Evolutionary conservation across 2,888 invertebrate species (phyloP).

Genomic region (Chouioia cunea): DNA sequence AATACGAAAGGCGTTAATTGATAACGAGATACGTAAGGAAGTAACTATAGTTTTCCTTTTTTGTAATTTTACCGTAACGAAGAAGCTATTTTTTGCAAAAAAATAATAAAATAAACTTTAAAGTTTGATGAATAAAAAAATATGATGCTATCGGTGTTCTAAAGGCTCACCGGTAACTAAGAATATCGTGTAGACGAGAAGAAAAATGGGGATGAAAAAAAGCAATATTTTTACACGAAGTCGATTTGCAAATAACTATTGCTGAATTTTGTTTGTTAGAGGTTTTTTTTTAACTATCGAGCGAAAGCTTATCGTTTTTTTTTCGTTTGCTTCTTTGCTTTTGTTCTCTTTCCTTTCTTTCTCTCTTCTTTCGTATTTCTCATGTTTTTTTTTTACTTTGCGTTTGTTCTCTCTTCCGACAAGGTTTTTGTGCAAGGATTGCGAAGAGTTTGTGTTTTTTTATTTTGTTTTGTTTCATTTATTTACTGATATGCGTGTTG

Average conservation of each 20-base stretch:
- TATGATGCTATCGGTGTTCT: conserved; percentile 20
- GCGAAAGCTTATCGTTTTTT: conserved; percentile 49
- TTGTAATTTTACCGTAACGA: conserved; percentile 41
- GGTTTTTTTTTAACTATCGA: conserved; percentile 36
- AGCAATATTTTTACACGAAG: conserved; percentile 64
- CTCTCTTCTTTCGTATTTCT: conserved; percentile 46
- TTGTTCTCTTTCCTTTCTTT: conserved; percentile 45
- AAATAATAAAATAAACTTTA: conserved; percentile 14
- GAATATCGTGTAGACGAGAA: conserved; percentile 31
- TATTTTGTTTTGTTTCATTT: conserved; percentile 45
- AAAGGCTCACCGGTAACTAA: conserved; percentile 31
- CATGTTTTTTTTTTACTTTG: conserved; percentile 42
- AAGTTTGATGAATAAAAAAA: conserved; percentile 40
- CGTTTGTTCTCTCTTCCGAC: conserved; percentile 51
- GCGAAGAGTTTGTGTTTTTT: conserved; percentile 50
- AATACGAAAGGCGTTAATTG: conserved; percentile 42
- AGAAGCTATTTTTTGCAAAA: conserved; percentile 48
- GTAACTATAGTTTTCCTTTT: conserved; percentile 38
- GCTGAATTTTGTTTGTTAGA: conserved; percentile 52
- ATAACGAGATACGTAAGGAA: conserved; percentile 41
- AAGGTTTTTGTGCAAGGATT: conserved; percentile 46
- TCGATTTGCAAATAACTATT: conserved; percentile 57
- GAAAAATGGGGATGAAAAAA: conserved; percentile 46
- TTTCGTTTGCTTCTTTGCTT: conserved; percentile 45
- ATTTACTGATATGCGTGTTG: conserved; percentile 46